Percentiles rank a stretch among this genome's conserved stretches.
Evolutionary conservation across 2,888 invertebrate genomes (phyloP).

Genomic region (Diploptera punctata): DNA sequence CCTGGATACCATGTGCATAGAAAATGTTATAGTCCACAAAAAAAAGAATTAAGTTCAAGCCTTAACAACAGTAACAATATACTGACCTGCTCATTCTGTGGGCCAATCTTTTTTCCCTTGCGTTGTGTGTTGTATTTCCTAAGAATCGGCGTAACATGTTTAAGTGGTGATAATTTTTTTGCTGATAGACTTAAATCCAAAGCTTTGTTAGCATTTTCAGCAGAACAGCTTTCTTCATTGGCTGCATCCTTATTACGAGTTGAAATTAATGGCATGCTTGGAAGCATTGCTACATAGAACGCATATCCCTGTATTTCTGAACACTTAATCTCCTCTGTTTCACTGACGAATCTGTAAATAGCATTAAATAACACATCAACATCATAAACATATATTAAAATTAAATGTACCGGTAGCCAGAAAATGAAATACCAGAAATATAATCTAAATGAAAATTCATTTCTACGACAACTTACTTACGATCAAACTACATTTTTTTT

Average conservation of each 20-base stretch:
- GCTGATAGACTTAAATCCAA: constrained; percentile 18
- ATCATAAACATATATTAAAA: too few species aligned
- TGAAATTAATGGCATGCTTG: constrained; percentile 52
- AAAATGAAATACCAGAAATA: too few species aligned
- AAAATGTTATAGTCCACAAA: too few species aligned
- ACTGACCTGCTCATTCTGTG: constrained; percentile 1
- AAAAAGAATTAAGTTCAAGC: not conserved
- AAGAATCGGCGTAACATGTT: constrained; percentile 42
- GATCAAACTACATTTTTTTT: too few species aligned
- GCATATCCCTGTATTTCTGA: not conserved
- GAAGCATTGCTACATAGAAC: constrained; percentile 40
- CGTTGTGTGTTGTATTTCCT: constrained; percentile 42
- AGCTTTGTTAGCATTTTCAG: not conserved
- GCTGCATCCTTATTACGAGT: constrained; percentile 47
- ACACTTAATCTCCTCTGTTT: too few species aligned
- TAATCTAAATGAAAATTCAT: too few species aligned
- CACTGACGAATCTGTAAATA: too few species aligned
- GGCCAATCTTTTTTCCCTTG: constrained; percentile 28
- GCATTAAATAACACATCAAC: too few species aligned
- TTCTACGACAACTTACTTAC: too few species aligned
- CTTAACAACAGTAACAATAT: not conserved
- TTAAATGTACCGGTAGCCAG: too few species aligned
- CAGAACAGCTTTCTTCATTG: not conserved
- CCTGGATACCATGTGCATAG: too few species aligned
- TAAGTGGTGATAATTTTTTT: constrained; percentile 41